A percentile compares a stretch with the other conserved stretches of the same genome.
Conservation (phyloP, 2,797 vertebrate species). For the Darevskia nairensis region DNA sequence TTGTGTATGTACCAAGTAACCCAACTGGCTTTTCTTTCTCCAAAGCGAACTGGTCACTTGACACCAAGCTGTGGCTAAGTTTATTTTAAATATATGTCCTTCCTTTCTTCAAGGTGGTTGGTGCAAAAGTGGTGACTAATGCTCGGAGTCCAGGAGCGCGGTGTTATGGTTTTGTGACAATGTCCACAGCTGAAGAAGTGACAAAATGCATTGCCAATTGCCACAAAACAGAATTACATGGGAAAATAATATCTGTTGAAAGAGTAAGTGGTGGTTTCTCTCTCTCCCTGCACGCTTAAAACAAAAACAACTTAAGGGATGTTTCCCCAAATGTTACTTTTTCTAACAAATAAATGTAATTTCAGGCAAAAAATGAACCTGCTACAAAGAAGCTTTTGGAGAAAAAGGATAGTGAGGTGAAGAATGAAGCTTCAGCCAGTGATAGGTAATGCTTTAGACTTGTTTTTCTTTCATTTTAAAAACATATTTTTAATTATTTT, state of each 20-base stretch:
- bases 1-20: neutral
- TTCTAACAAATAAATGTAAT: conserved; percentile 45
- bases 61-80: neutral
- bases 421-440: conserved; percentile 78
- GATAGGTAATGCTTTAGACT: conserved; percentile 83
- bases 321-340: conserved; percentile 15
- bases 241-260: conserved; percentile 97
- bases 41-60: neutral
- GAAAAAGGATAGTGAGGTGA: conserved; percentile 85
- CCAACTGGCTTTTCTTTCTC: neutral
- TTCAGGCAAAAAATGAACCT: conserved; percentile 95
- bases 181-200: conserved; percentile 94
- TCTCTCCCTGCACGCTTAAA: neutral
- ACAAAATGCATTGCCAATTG: conserved; percentile 93
- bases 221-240: conserved; percentile 95
- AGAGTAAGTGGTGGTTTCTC: conserved; percentile 78
- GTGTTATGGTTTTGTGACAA: conserved; percentile 97
- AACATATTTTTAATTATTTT: too few species aligned
- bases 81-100: neutral
- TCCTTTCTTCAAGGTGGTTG: conserved; percentile 86
- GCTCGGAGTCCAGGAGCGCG: conserved; percentile 95
- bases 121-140: conserved; percentile 97
- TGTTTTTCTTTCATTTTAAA: too few species aligned
- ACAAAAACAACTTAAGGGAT: rapidly evolving
- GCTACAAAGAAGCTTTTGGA: conserved; percentile 91